phyloP scores from a whole-genome alignment of 2,888 invertebrate genomes.

The Clepsis dumicolana region DNA sequence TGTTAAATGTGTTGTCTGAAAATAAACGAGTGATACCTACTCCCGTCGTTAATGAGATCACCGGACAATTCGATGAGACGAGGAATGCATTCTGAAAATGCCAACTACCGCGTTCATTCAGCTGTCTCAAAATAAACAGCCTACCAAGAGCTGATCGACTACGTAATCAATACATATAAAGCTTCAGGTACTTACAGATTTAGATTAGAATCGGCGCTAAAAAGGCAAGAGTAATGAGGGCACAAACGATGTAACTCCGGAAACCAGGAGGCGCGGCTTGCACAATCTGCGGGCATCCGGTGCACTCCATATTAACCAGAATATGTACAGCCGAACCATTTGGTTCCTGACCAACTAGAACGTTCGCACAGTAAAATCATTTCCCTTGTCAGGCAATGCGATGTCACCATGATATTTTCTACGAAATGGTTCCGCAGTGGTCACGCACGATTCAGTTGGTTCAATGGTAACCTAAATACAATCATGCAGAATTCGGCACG shows the following conservation, averaged over 20 bases:
- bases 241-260: slow-evolving; percentile 51
- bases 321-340: no score
- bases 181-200: background rate
- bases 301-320: slow-evolving; percentile 54
- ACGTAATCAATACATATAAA: background rate
- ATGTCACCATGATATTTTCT: no score
- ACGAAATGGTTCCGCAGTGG: no score
- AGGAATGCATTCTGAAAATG: slow-evolving; percentile 13
- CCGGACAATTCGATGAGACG: slow-evolving; percentile 21
- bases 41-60: slow-evolving; percentile 30
- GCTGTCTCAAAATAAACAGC: slow-evolving; percentile 24
- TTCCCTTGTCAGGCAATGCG: no score
- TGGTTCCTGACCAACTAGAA: no score
- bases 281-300: slow-evolving; percentile 70
- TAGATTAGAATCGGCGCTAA: slow-evolving; percentile 2
- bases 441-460: no score
- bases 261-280: slow-evolving; percentile 67
- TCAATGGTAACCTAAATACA: no score
- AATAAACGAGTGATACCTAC: slow-evolving; percentile 28
- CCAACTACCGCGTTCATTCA: slow-evolving; percentile 15
- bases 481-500: slow-evolving; percentile 5
- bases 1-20: slow-evolving; percentile 21
- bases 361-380: no score
- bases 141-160: background rate
- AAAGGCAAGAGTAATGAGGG: slow-evolving; percentile 28